Evolutionary conservation across 2,113 vertebrate species (phyloP).

Genomic region (Ochotona curzoniae): DNA sequence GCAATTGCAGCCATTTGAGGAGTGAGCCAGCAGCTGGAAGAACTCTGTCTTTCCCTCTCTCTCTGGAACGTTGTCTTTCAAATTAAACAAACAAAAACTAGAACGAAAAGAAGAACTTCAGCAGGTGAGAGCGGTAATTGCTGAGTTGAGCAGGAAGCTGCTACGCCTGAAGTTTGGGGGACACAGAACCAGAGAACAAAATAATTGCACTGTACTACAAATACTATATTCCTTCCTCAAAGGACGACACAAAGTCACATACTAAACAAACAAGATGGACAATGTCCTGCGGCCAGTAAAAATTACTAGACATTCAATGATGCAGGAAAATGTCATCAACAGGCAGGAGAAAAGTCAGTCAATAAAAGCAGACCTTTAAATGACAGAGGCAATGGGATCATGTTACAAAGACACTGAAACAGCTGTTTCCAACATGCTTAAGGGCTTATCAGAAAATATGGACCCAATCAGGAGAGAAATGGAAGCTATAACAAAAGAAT

Average conservation of each 20-base stretch:
- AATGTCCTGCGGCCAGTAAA: not conserved
- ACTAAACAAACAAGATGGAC: not conserved
- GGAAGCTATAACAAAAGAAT: not conserved
- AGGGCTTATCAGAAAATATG: not conserved
- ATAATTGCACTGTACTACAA: not conserved
- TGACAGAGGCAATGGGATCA: not conserved
- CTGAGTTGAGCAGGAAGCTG: not conserved
- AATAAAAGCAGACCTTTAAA: not conserved
- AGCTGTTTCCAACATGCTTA: not conserved
- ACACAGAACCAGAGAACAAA: not conserved
- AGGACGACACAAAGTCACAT: not conserved
- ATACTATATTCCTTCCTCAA: not conserved
- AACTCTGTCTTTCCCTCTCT: no score
- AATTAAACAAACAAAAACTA: no score
- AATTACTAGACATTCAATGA: not conserved
- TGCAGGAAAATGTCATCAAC: not conserved
- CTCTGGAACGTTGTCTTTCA: no score
- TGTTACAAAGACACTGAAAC: not conserved
- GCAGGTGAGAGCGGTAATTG: not conserved
- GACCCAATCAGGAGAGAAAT: not conserved
- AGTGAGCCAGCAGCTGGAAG: no score
- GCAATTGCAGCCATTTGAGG: no score
- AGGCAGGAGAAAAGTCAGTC: not conserved
- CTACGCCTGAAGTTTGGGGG: no score
- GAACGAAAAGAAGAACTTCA: no score